phyloP scores from a whole-genome alignment of 2,797 vertebrate genomes.

The Florisuga fusca region DNA sequence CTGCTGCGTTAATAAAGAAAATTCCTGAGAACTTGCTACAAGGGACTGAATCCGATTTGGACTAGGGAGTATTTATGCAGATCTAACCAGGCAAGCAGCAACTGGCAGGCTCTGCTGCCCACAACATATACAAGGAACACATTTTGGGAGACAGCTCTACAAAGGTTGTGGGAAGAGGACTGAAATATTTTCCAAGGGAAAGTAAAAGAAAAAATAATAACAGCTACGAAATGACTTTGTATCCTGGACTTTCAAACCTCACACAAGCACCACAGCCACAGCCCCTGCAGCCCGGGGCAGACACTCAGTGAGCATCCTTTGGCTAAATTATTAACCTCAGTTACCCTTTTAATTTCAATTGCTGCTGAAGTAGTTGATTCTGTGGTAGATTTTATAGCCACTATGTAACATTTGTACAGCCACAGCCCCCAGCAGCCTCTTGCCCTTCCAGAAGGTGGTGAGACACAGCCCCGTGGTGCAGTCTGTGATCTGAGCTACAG shows the following conservation, averaged over 20 bases:
- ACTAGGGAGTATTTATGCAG: rapidly evolving
- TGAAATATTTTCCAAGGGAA: background rate
- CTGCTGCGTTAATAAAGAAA: background rate
- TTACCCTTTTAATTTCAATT: background rate
- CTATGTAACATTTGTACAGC: background rate
- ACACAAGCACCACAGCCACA: background rate
- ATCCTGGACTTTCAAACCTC: background rate
- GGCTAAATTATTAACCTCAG: background rate
- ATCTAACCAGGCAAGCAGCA: background rate
- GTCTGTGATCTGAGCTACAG: rapidly evolving
- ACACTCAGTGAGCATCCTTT: background rate
- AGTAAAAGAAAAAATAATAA: background rate
- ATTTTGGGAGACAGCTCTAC: background rate
- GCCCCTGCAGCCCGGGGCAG: background rate
- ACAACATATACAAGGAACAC: rapidly evolving
- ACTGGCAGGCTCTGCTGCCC: background rate
- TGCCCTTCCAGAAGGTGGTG: rapidly evolving
- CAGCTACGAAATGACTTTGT: background rate
- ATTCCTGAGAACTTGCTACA: background rate
- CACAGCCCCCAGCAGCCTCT: background rate
- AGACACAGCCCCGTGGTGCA: rapidly evolving
- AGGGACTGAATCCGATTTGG: background rate
- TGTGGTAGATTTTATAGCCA: background rate
- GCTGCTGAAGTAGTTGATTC: background rate
- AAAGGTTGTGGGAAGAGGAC: background rate